Evolutionary conservation across 2,888 invertebrate genomes (phyloP).

Genomic region (Drosophila robusta): DNA sequence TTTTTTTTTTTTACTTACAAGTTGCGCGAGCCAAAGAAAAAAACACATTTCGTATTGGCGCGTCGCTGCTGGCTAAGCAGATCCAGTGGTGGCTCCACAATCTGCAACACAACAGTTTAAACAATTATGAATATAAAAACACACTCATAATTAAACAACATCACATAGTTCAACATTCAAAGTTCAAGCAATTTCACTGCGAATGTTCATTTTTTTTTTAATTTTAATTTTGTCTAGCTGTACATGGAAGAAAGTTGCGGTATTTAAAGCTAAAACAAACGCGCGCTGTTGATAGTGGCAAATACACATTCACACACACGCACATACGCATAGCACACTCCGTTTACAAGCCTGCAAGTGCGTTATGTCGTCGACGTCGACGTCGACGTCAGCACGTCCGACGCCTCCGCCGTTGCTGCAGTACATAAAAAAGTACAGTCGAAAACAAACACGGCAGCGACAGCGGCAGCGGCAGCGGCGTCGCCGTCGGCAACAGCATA

Average conservation of each 20-base stretch:
- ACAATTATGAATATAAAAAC: conserved; percentile 10
- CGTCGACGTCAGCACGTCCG: conserved; percentile 32
- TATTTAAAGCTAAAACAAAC: conserved; percentile 21
- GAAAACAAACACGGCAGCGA: conserved; percentile 75
- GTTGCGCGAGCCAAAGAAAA: conserved; percentile 97
- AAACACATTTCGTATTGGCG: conserved; percentile 93
- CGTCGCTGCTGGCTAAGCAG: conserved; percentile 90
- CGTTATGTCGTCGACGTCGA: conserved; percentile 64
- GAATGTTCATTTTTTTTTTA: conserved; percentile 1
- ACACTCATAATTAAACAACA: background rate
- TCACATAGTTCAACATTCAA: conserved; percentile 20
- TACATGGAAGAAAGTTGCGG: conserved; percentile 37
- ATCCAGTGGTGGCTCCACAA: conserved; percentile 92
- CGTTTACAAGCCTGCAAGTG: conserved; percentile 63
- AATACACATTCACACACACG: conserved; percentile 4
- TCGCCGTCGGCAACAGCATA: conserved; percentile 39
- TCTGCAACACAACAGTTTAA: conserved; percentile 86
- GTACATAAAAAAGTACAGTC: conserved; percentile 75
- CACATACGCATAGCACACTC: conserved; percentile 14
- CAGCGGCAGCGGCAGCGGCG: conserved; percentile 52
- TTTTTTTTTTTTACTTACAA: conserved; percentile 89
- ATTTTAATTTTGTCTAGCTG: conserved; percentile 6
- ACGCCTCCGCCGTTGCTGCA: conserved; percentile 56
- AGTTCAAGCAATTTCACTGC: conserved; percentile 28
- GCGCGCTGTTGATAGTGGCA: conserved; percentile 35